Evolutionary conservation across 2,888 invertebrate species (phyloP).

Genomic region (Philaethria dido): DNA sequence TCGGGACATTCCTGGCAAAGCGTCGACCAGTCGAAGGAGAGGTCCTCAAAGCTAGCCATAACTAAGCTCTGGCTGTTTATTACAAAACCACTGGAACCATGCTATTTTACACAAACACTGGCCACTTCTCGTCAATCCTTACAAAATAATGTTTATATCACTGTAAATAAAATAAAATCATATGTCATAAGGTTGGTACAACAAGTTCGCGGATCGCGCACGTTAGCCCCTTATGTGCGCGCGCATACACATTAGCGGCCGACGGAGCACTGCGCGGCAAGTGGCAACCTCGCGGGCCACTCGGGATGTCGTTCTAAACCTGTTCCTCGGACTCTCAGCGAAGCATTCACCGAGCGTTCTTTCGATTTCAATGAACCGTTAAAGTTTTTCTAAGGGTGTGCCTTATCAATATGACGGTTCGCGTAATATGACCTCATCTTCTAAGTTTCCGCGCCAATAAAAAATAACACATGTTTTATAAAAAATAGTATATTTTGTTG

Average conservation of each 20-base stretch:
- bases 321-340: slow-evolving; percentile 64
- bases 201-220: slow-evolving; percentile 54
- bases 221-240: slow-evolving; percentile 58
- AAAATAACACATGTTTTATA: not conserved
- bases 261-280: slow-evolving; percentile 69
- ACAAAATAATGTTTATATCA: slow-evolving; percentile 40
- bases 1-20: slow-evolving; percentile 85
- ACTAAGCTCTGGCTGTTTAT: slow-evolving; percentile 52
- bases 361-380: slow-evolving; percentile 83
- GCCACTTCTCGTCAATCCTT: slow-evolving; percentile 39
- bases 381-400: slow-evolving; percentile 70
- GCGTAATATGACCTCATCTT: slow-evolving; percentile 62
- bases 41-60: slow-evolving; percentile 87
- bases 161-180: slow-evolving; percentile 47
- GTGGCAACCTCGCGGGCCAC: slow-evolving; percentile 57
- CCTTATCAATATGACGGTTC: slow-evolving; percentile 65
- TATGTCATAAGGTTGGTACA: slow-evolving; percentile 52
- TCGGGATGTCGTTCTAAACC: slow-evolving; percentile 76
- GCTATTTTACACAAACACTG: slow-evolving; percentile 67
- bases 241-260: slow-evolving; percentile 70
- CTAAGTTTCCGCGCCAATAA: slow-evolving; percentile 39
- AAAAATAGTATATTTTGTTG: not conserved
- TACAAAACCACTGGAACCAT: slow-evolving; percentile 60
- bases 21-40: slow-evolving; percentile 86
- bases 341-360: slow-evolving; percentile 69